Evolutionary conservation across 1,140 invertebrate genomes (phyloP).

Genomic region (Psix sp.): DNA sequence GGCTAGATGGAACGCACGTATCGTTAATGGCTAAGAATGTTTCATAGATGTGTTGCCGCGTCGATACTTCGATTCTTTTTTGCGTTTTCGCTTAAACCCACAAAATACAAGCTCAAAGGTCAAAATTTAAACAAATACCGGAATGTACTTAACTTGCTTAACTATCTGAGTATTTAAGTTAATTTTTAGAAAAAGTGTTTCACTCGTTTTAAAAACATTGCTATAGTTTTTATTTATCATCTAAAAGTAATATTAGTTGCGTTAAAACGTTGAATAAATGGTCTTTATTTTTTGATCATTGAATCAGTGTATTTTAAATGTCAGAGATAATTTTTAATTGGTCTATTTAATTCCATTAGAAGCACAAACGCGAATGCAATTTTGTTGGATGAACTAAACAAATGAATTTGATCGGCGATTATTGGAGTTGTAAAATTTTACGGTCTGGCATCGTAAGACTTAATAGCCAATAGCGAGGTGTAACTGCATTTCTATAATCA

Average conservation of each 20-base stretch:
- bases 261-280: no score
- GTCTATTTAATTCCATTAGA: no score
- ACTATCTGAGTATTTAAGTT: no score
- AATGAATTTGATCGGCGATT: slow-evolving; percentile 39
- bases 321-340: no score
- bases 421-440: slow-evolving; percentile 37
- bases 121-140: slow-evolving; percentile 43
- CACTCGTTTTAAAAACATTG: no score
- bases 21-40: slow-evolving; percentile 47
- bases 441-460: slow-evolving; percentile 38
- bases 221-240: no score
- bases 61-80: slow-evolving; percentile 37
- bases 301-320: no score
- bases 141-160: no score
- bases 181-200: no score
- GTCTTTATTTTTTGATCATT: no score
- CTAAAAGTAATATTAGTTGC: no score
- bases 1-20: slow-evolving; percentile 33
- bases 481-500: slow-evolving; percentile 44
- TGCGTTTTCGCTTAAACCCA: slow-evolving; percentile 23
- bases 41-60: slow-evolving; percentile 19
- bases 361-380: slow-evolving; percentile 15
- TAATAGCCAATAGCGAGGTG: slow-evolving; percentile 20
- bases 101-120: slow-evolving; percentile 23
- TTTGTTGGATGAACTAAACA: slow-evolving; percentile 18